Conservation (phyloP, 2,113 vertebrate species). For the Ptilonorhynchus violaceus region DNA sequence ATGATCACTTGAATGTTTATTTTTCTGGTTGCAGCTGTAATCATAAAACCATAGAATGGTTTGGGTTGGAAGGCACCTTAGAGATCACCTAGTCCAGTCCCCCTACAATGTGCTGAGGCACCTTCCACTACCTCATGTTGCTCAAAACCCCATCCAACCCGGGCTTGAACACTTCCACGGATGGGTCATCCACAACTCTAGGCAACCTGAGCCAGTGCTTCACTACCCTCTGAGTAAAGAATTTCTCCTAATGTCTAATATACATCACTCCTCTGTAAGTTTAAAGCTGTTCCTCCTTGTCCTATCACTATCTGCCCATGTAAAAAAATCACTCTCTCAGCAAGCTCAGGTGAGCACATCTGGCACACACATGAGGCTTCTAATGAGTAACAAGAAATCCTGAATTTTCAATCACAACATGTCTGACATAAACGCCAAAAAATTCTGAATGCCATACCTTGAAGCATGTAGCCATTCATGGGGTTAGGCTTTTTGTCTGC, state of each 20-base stretch:
- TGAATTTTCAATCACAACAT: neutral
- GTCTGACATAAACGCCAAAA: neutral
- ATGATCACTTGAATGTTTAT: neutral
- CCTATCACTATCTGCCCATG: neutral
- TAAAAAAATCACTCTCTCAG: neutral
- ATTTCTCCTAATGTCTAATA: neutral
- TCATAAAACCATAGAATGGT: neutral
- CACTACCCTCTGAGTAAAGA: neutral
- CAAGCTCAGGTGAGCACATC: neutral
- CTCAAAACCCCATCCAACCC: neutral
- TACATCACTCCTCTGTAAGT: neutral
- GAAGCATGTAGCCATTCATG: neutral
- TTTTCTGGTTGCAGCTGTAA: neutral
- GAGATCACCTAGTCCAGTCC: fast-evolving
- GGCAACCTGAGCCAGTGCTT: neutral
- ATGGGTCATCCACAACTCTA: neutral
- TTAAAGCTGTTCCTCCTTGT: neutral
- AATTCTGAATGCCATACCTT: neutral
- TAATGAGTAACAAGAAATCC: neutral
- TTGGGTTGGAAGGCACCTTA: neutral
- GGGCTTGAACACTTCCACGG: neutral
- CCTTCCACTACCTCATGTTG: neutral
- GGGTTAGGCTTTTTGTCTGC: neutral
- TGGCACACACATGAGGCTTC: neutral
- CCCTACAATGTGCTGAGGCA: too few relatives aligned